Evolutionary conservation across 2,888 invertebrate genomes (phyloP).

Genomic region (Andricus quercusramuli): DNA sequence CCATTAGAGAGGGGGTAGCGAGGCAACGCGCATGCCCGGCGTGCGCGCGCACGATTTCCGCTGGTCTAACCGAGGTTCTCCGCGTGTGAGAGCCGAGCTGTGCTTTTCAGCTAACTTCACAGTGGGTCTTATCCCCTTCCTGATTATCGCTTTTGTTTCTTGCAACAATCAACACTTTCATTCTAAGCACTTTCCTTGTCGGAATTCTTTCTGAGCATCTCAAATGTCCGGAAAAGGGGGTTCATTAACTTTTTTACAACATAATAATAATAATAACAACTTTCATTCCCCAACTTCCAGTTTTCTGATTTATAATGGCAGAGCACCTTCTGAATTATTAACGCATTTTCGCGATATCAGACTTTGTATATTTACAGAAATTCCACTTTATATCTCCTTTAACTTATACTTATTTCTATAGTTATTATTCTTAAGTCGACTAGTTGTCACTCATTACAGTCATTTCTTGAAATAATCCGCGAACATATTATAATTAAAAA

Average conservation of each 20-base stretch:
- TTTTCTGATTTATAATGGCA: constrained; percentile 34
- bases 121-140: no score
- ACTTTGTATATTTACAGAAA: constrained; percentile 58
- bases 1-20: no score
- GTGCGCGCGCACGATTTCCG: no score
- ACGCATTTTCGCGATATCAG: constrained; percentile 42
- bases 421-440: constrained; percentile 63
- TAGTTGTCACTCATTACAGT: constrained; percentile 69
- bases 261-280: constrained; percentile 30
- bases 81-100: no score
- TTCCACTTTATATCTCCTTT: constrained; percentile 47
- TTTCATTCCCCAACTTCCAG: constrained; percentile 14
- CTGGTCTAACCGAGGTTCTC: no score
- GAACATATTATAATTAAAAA: not conserved
- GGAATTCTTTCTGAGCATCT: not conserved
- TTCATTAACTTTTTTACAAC: constrained; percentile 11
- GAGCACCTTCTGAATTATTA: constrained; percentile 30
- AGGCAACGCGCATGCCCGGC: no score
- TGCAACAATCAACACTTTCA: constrained; percentile 4
- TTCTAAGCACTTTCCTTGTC: not conserved
- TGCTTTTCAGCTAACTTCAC: no score
- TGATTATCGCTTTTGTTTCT: not conserved
- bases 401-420: constrained; percentile 51
- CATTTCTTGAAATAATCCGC: constrained; percentile 44
- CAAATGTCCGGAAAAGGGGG: not conserved